These are phyloP conservation scores for Ameiurus melas DNA, from an alignment of 2,113 vertebrate species.

Conservation along the genomic window DNA sequence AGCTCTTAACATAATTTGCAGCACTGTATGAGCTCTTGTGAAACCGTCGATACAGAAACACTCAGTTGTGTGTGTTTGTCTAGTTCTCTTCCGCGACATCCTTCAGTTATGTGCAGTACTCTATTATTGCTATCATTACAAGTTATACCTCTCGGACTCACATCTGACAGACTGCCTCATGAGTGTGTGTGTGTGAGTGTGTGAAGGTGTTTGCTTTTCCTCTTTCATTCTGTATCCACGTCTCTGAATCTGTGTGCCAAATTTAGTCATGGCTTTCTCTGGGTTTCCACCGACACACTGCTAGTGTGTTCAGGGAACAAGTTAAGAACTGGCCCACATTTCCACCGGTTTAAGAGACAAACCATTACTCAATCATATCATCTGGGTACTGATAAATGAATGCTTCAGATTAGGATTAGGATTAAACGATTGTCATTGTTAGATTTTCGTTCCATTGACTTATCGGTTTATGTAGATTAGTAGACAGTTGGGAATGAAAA, in stretches of 20 bases:
- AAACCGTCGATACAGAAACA: neutral
- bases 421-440: neutral
- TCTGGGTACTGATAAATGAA: neutral
- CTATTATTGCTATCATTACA: neutral
- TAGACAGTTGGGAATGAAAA: neutral
- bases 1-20: neutral
- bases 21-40: neutral
- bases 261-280: neutral
- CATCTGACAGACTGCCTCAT: neutral
- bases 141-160: neutral
- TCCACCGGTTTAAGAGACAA: neutral
- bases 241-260: neutral
- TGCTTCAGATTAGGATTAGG: neutral
- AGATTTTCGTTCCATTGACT: neutral
- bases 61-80: neutral
- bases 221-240: neutral
- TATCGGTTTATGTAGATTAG: neutral
- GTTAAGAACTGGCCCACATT: neutral
- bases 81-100: too few relatives aligned
- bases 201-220: neutral
- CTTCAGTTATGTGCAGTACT: neutral
- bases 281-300: neutral
- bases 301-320: neutral
- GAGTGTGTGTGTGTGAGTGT: neutral
- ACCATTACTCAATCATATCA: neutral